Base-by-base conservation (phyloP, 1,140 invertebrate species). In the Euglossa dilemma region DNA sequence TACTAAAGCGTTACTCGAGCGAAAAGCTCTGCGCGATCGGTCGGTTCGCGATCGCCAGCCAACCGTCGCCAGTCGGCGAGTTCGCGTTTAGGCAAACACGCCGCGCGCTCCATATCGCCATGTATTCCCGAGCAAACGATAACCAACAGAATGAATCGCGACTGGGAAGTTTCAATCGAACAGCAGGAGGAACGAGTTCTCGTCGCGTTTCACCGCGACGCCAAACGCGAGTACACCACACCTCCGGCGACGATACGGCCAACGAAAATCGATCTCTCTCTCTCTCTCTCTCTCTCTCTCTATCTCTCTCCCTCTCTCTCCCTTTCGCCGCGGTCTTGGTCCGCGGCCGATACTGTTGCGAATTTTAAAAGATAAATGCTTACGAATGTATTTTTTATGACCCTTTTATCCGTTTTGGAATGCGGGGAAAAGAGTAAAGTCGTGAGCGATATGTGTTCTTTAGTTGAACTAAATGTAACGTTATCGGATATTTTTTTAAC, bases 311-410 rank as follows among this genome's bases (percentile, higher is more conserved):
- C n/a, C 23, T 57, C 20, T 85, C 57, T 72, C 50, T 57, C 20
- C 80, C 56, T 75, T 28, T 70, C 50, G 18, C 23, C 69, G 54
- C 64, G 54, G 61, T 28, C 14, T 12, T n/a, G 8, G 7, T 9
- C 54, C 66, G 61, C 45, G 64, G 20, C 28, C 63, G 59, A 75
- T 83, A 83, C 59, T 81, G 83, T 85, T 75, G 75, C 71, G 83
- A 81, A 85, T 88, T 88, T 87, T 85, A 79, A 83, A 61, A 71
- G 79, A 88, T 63, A 88, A 85, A 90, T 75, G 88, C 88, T 89
- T 89, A 87, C 82, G 80, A 87, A 79, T 83, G 88, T 90, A 90
- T 90, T 90, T 90, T 90, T 90, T 90, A 90, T 89, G 88, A 83
- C 80, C 77, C 79, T 87, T 90, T 89, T 87, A 83, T 88, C 77